Base-by-base conservation (phyloP, 2,113 vertebrate species). In the Odontesthes bonariensis region DNA sequence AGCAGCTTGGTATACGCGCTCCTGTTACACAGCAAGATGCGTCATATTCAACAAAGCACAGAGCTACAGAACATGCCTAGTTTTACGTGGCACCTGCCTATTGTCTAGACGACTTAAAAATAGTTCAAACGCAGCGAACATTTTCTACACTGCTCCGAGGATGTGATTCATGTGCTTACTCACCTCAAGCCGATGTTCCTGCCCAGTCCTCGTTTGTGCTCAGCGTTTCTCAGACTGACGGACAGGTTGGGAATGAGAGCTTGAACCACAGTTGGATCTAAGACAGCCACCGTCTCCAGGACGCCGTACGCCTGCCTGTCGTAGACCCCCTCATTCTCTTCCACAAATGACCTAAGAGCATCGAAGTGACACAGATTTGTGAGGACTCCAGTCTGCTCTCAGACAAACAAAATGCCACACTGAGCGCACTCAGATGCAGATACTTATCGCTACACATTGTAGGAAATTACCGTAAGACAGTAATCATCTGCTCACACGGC, bases 131-230 rank as follows among this genome's bases (percentile, higher is more conserved):
- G 72, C 11, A 1, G 55, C 73, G 65, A 76, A 74, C 23, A 7
- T 27, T 2, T 42, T 75, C 40, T 72, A 11, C 5, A 31, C 63
- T 44, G 42, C 59, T 63, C 72, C 12, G 60, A 33, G 35, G 52
- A 33, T 75, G 81, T 79, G 78, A 83, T 73, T 82, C 79, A 74
- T 62, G 5, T 53, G 73, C 59, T 27, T 12, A 52, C 87, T 90
- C 79, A 99, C 98, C 98, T 97, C 83, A 95, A 94, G 77, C 92
- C 70, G 13, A 73, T 86, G 75, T 99, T 98, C 89, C 85, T 96
- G 86, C 98, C 98, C 86, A 96, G 91, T 51, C 98, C 98, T 94
- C 95, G 95, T 92, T 96, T 99, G 87, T 89, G 92, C 75, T 99
- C 98, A 0, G 91, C 92, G 82, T 95, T 95, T 86, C 95, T 96